Evolutionary conservation across 1,140 invertebrate species (phyloP).

Genomic region (Metaphire vulgaris): DNA sequence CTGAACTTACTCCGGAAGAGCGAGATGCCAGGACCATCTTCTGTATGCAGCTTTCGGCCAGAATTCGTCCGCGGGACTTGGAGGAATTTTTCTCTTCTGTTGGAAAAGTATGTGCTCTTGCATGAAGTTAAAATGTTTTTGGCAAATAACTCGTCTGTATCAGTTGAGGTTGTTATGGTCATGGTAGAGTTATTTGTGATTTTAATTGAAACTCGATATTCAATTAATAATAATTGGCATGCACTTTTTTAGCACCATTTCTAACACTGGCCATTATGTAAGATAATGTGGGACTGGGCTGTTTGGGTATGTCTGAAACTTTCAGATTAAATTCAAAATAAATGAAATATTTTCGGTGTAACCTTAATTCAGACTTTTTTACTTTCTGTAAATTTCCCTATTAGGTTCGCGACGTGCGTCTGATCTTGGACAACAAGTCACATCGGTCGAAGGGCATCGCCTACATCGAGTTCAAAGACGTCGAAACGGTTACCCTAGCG

Average conservation of each 20-base stretch:
- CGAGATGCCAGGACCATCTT: slow-evolving; percentile 96
- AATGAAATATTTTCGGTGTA: background rate
- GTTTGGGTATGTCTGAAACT: too few species aligned
- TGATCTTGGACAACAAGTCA: slow-evolving; percentile 99
- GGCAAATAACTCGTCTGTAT: background rate
- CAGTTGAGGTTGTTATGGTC: background rate
- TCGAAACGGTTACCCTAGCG: slow-evolving; percentile 91
- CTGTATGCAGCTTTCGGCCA: slow-evolving; percentile 72
- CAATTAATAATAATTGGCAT: background rate
- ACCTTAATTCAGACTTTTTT: background rate
- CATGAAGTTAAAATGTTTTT: background rate
- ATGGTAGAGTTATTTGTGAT: background rate
- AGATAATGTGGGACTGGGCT: background rate
- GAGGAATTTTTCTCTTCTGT: slow-evolving; percentile 99
- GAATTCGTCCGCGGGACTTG: slow-evolving; percentile 87
- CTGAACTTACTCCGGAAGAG: slow-evolving; percentile 88
- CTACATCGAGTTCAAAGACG: slow-evolving; percentile 99
- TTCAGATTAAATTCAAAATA: background rate
- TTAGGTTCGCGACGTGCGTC: slow-evolving; percentile 79
- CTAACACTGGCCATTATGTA: background rate
- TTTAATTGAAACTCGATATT: background rate
- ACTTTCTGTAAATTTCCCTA: slow-evolving; percentile 1
- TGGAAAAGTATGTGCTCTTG: slow-evolving; percentile 69
- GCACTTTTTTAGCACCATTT: background rate
- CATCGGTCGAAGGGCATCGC: slow-evolving; percentile 97